Percentiles rank a stretch among this genome's conserved stretches.
Evolutionary conservation across 2,888 invertebrate species (phyloP).

Genomic region (Drosophila bunnanda): DNA sequence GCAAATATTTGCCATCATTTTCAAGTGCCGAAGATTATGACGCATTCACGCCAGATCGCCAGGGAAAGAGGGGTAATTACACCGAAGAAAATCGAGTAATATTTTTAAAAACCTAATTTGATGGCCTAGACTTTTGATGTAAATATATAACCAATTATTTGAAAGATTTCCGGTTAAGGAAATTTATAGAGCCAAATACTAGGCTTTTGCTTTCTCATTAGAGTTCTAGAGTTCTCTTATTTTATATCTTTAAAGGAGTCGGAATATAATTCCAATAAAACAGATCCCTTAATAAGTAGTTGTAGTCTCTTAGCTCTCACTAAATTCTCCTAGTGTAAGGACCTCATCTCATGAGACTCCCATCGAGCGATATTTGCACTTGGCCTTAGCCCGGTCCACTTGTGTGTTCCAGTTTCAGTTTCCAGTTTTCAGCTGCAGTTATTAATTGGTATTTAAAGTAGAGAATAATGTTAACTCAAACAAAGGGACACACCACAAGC

Average conservation of each 20-base stretch:
- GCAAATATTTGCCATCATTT: slow-evolving; percentile 74
- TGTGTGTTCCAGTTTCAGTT: slow-evolving; percentile 75
- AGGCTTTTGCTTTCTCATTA: too few relatives aligned
- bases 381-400: slow-evolving; percentile 62
- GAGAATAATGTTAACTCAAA: slow-evolving; percentile 78
- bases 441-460: slow-evolving; percentile 81
- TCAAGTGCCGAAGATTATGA: slow-evolving; percentile 81
- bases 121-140: too few relatives aligned
- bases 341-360: slow-evolving; percentile 1
- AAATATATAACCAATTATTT: too few relatives aligned
- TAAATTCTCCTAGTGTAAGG: slow-evolving; percentile 25
- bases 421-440: slow-evolving; percentile 73
- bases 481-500: slow-evolving; percentile 72
- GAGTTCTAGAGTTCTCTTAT: too few relatives aligned
- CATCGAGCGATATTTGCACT: slow-evolving; percentile 64
- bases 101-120: too few relatives aligned
- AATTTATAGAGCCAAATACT: too few relatives aligned
- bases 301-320: too few relatives aligned
- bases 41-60: slow-evolving; percentile 76
- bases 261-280: too few relatives aligned
- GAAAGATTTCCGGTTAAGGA: too few relatives aligned
- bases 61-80: slow-evolving; percentile 17
- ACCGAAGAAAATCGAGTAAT: slow-evolving; percentile 1
- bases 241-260: too few relatives aligned
- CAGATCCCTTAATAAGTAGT: too few relatives aligned